Base-by-base conservation (phyloP, 2,113 vertebrate genomes). In the Boleophthalmus pectinirostris region DNA sequence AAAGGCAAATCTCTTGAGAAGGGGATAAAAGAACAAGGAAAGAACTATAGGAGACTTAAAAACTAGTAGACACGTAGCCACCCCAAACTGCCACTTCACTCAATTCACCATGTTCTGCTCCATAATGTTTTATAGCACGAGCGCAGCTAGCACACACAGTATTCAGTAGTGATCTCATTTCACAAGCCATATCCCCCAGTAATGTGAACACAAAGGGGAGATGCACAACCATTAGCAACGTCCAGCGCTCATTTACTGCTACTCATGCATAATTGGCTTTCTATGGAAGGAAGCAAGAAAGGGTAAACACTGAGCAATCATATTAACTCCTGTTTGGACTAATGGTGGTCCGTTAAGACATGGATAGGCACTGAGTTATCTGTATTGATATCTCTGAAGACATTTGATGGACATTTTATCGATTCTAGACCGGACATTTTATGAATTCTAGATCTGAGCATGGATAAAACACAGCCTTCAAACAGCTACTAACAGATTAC, bases 131-230 rank as follows among this genome's bases (percentile, higher is more conserved):
- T 91, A 91, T 88, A 79, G 89, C 87, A 79, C 80, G 80, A 87
- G 87, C 83, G 72, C 80, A 83, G 86, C 88, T 85, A 81, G 89
- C 87, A 85, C 87, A 64, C 33, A 90, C 85, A 90, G 88, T 87
- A 90, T 86, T 91, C 88, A 89, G 87, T 87, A 81, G 88, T 89
- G 86, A 91, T 91, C 90, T 92, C 85, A 92, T 92, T 92, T 92
- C 91, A 92, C 91, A 92, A 91, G 79, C 87, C 91, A 92, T 91
- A 92, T 91, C 91, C 91, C 81, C 87, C 80, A 81, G 88, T 92
- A 90, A 92, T 91, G 88, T 90, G 91, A 91, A 90, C 87, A 91
- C 90, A 92, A 88, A 90, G 83, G 56, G 83, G 82, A 85, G 83
- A 81, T 72, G 90, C 83, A 74, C 73, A 81, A 82, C 88, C 86